Base-by-base conservation (phyloP, 2,888 invertebrate genomes). In the Erebia ligea region DNA sequence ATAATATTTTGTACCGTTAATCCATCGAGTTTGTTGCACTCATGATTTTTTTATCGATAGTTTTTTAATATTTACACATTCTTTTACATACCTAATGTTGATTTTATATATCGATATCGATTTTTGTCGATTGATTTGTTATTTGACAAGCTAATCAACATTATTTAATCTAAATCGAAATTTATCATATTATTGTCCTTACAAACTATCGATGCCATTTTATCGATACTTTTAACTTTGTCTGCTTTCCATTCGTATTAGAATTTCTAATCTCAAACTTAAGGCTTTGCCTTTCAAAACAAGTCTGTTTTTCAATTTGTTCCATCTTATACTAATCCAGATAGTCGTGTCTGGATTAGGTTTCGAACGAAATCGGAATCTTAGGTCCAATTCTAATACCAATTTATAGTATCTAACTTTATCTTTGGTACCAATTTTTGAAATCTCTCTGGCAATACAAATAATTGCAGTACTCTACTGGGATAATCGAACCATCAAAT, bases 41-140 rank as follows among this genome's bases (percentile, higher is more conserved):
- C 25, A 25, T 25, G 25, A 25, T 25, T 25, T 25, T 25, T 25
- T 25, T 34, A 34, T 34, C 5, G 6, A 34, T 34, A 34, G 25
- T 25, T 25, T 34, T 34, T 6, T 25, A 34, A 34, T 34, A 34
- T 34, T n/a, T n/a, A n/a, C n/a, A n/a, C n/a, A n/a, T n/a, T n/a
- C n/a, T n/a, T n/a, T n/a, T 42, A 42, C 42, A 11, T 42, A n/a
- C n/a, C n/a, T n/a, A 67, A 40, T 52, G 50, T 40, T 19, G 59
- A 50, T 25, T n/a, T 34, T 5, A 50, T 25, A 66, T 73, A 77
- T 84, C 84, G 84, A 84, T 79, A 82, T 66, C 54, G 45, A 50
- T 52, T 63, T 65, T 57, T 8, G 11, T 45, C 11, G 11, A 11
- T 45, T 11, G 11, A 11, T 42, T 42, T 42, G 1, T 42, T 42